A percentile compares a stretch with the other conserved stretches of the same genome.
Evolutionary conservation across 2,797 vertebrate species (phyloP).

Genomic region (Artibeus lituratus): DNA sequence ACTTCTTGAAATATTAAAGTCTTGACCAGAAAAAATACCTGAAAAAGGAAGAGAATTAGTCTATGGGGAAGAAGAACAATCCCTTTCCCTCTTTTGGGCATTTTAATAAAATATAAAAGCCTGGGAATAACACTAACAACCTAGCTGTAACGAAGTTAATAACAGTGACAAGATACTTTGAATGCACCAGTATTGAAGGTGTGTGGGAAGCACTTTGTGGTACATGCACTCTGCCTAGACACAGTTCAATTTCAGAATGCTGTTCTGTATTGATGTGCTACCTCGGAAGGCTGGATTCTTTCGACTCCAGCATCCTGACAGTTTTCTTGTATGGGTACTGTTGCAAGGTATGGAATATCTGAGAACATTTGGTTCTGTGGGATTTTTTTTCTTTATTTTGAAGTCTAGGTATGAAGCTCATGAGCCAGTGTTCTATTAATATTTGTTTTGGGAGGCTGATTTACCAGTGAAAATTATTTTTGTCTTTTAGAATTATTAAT

Average conservation of each 20-base stretch:
- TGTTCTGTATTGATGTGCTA: not conserved
- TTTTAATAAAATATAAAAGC: not conserved
- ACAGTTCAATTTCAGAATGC: not conserved
- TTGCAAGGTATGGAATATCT: not conserved
- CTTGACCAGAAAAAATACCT: not conserved
- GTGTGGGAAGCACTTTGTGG: not conserved
- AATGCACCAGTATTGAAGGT: too few relatives aligned
- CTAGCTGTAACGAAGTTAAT: not conserved
- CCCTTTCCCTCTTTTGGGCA: not conserved
- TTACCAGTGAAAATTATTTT: not conserved
- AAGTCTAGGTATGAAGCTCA: not conserved
- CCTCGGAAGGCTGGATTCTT: not conserved
- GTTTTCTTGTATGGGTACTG: not conserved
- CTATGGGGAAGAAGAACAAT: not conserved
- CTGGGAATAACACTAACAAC: not conserved
- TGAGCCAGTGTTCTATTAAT: not conserved
- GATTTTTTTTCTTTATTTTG: not conserved
- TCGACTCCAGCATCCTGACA: not conserved
- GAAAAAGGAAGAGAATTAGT: not conserved
- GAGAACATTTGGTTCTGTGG: not conserved
- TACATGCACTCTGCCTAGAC: not conserved
- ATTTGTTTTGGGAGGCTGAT: not conserved
- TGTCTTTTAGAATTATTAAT: not conserved
- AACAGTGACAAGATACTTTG: not conserved
- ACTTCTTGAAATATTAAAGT: not conserved